Conservation (phyloP, 2,888 invertebrate species). For the Mongoloraphidia duomilia region DNA sequence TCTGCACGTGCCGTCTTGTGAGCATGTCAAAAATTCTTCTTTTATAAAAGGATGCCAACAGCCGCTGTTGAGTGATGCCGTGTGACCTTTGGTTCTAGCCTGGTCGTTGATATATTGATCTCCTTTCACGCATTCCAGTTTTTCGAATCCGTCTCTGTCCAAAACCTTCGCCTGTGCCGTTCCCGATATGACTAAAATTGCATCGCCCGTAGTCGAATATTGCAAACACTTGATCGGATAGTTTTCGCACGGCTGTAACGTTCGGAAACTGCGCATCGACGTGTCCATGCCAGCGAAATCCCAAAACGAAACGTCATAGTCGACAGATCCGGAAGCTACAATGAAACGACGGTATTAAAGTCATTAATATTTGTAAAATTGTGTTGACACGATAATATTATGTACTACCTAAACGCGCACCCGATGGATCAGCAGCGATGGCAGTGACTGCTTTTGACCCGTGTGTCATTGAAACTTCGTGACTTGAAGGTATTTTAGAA, state of each 20-base stretch:
- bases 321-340: conserved; percentile 79
- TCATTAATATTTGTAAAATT: neutral
- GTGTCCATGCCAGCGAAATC: conserved; percentile 99
- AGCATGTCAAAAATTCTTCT: conserved; percentile 89
- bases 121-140: conserved; percentile 85
- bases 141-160: conserved; percentile 87
- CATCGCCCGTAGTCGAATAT: conserved; percentile 89
- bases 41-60: conserved; percentile 86
- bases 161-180: conserved; percentile 86
- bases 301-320: conserved; percentile 95
- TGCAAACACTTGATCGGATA: conserved; percentile 83
- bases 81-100: conserved; percentile 87
- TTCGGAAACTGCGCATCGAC: conserved; percentile 78
- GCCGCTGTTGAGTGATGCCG: conserved; percentile 76
- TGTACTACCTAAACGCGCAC: conserved; percentile 49
- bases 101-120: conserved; percentile 94
- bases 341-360: conserved; percentile 4
- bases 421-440: conserved; percentile 83
- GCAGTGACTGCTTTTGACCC: conserved; percentile 83
- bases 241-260: conserved; percentile 87
- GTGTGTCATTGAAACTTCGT: conserved; percentile 76
- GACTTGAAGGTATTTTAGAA: conserved; percentile 54
- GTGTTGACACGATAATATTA: neutral
- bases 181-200: conserved; percentile 83
- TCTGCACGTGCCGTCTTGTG: conserved; percentile 85